Evolutionary conservation across 2,888 invertebrate species (phyloP), one percentile per base, ranked within the genome.

Genomic region (Drosophila borealis): DNA sequence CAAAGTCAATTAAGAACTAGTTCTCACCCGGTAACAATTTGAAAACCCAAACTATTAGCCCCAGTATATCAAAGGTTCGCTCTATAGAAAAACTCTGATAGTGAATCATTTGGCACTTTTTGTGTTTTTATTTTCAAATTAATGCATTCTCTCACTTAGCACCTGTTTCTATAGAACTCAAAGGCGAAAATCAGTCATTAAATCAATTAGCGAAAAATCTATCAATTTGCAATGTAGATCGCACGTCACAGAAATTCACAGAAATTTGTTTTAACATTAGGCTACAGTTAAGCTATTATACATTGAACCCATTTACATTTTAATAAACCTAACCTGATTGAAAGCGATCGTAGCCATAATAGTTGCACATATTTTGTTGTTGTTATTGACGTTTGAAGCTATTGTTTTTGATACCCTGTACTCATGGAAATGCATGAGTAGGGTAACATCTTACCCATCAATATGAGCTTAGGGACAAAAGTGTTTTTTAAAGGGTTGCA

Each of bases 151-250:
- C 78, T 57, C 78, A 61, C 45, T 78, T 78, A 78, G 57, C 75
- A 75, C 78, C 69, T 69, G 60, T 49, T 78, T 63, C 39, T 6
- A n/a, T 36, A 34, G 63, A 64, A 75, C 50, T 60, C 17, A 59
- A 49, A 46, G 10, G 42, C 10, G 44, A 53, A 42, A 61, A 51
- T 70, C 57, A 48, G 61, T 59, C 62, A 59, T 75, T 68, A 69
- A 77, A 74, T 59, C 88, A 88, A 88, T 85, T 74, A 81, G 77
- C 80, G 79, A 59, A 73, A 64, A 61, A 79, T 63, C 69, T 62
- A 64, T 51, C 46, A 21, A 81, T 82, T 76, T 73, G 64, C 76
- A 78, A 81, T 76, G 76, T 72, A 75, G 57, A 78, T 76, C 74
- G 48, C 57, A 39, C 19, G 36, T 45, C 48, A 88, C 29, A 29